Percentiles rank a stretch among this genome's conserved stretches.
Conservation (phyloP, 2,797 vertebrate genomes). For the Eurystomus glaucurus region DNA sequence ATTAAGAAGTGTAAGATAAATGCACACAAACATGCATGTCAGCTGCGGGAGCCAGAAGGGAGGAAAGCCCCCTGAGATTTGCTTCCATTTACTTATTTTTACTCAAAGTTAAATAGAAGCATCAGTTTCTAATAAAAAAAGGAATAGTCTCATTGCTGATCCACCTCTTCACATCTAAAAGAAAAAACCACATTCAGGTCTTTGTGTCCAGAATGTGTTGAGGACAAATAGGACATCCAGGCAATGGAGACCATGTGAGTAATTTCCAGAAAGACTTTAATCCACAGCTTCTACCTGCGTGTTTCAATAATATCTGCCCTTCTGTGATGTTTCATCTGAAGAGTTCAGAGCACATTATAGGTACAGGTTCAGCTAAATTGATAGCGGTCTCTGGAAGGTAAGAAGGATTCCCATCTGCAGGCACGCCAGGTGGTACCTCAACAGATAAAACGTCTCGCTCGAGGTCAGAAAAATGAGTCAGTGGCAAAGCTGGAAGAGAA, state of each 20-base stretch:
- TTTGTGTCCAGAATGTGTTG: background rate
- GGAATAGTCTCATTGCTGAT: background rate
- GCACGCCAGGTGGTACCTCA: background rate
- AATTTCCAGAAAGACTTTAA: background rate
- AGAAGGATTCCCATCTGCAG: constrained; percentile 27
- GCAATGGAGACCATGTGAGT: fast-evolving
- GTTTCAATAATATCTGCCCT: background rate
- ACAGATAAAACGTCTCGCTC: background rate
- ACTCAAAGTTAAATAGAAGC: background rate
- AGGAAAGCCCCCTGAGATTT: background rate
- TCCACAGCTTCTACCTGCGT: background rate
- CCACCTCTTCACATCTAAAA: background rate
- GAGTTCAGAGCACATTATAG: background rate
- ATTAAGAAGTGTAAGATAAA: background rate
- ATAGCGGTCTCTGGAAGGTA: background rate
- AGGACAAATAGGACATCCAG: background rate
- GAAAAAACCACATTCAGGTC: background rate
- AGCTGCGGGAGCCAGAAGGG: background rate
- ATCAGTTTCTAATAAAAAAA: background rate
- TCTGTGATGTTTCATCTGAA: background rate
- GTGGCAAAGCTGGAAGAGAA: background rate
- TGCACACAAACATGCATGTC: background rate
- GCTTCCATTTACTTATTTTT: background rate
- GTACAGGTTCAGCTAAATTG: background rate
- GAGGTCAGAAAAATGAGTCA: background rate